Evolutionary conservation across 2,888 invertebrate genomes (phyloP), one percentile per base, ranked within the genome.

Genomic region (Ceriagrion tenellum): DNA sequence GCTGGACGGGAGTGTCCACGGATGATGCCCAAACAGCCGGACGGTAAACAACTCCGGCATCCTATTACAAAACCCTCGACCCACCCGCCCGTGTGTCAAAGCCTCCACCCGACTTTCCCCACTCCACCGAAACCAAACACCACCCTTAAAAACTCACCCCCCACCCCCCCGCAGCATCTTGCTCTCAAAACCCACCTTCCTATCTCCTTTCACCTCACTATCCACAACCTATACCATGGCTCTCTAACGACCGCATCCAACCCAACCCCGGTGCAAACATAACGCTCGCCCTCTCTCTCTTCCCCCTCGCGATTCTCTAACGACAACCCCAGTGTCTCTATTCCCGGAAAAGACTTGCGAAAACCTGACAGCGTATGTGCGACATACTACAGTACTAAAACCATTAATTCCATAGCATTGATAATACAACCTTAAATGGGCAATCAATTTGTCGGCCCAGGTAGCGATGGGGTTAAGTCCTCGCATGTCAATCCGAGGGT

Each of bases 31-130:
- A 89, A 47, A n/a, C 89, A 93, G 93, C 18, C 23, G 69, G 26
- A 63, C 55, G 91, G 91, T 91, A 91, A 91, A 91, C 91, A 59
- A 93, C 93, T 74, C 93, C 47, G 40, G 40, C 63, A 47, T 93
- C 93, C 74, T 74, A 93, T 93, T 93, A 93, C 93, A 93, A 47
- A 69, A 74, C 69, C 93, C 93, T 93, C 74, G 93, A 55, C 47
- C 93, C 93, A 47, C 93, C 93, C 93, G 47, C 93, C 69, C 93
- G 69, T 16, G 81, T 23, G 93, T 69, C 93, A 74, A 47, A 63
- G 93, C 69, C 93, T 63, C 40, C 55, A n/a, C 26, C 40, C 91
- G 26, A 23, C 81, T 35, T 81, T 35, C 13, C 47, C 35, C 81
- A 30, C 26, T 91, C 91, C 35, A 59, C 40, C 16, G 26, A 47